These are phyloP conservation scores for Cervus canadensis DNA, from an alignment of 2,113 vertebrate species.

Conservation along the genomic window DNA sequence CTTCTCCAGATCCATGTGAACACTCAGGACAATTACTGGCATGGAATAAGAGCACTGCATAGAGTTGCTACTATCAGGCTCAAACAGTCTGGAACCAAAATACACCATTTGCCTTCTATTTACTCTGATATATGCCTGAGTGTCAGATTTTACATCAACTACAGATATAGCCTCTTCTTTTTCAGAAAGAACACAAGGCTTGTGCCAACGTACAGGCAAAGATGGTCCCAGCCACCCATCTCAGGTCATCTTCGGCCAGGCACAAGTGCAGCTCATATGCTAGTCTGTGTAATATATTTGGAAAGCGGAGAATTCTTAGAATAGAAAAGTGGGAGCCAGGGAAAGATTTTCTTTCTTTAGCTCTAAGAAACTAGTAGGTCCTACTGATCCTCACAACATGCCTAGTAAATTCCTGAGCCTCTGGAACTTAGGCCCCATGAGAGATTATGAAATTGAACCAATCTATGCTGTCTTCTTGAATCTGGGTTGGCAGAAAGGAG, in stretches of 20 bases:
- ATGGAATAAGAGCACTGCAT: not conserved
- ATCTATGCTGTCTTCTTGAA: not conserved
- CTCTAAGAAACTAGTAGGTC: not conserved
- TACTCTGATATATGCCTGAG: not conserved
- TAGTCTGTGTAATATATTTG: not conserved
- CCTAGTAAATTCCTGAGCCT: not conserved
- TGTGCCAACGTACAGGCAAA: not conserved
- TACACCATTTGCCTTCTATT: not conserved
- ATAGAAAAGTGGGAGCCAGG: not conserved
- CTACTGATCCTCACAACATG: not conserved
- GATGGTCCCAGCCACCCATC: too few relatives aligned
- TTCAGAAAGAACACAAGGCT: not conserved
- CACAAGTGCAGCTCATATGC: accelerated
- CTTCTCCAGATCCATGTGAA: not conserved
- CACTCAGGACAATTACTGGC: not conserved
- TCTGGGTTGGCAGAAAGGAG: not conserved
- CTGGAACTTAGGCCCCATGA: not conserved
- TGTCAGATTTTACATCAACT: not conserved
- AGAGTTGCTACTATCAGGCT: not conserved
- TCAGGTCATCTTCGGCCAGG: not conserved
- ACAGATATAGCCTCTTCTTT: not conserved
- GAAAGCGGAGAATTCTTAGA: not conserved
- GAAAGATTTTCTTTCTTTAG: not conserved
- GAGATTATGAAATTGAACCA: not conserved
- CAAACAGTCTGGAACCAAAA: not conserved